Conservation (phyloP, 2,113 vertebrate species). For the Eretmochelys imbricata region DNA sequence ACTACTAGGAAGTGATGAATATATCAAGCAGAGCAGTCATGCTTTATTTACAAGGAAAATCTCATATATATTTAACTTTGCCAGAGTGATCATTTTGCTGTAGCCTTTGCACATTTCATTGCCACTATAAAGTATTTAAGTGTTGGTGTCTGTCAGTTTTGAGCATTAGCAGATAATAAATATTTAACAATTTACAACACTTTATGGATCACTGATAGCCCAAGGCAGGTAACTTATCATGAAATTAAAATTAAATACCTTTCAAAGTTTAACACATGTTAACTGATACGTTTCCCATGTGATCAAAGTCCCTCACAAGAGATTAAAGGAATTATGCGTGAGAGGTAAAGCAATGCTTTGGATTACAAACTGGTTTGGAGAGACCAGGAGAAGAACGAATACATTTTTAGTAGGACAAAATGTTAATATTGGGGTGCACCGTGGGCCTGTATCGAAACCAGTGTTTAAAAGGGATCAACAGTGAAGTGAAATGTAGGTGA, state of each 20-base stretch:
- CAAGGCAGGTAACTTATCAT: neutral
- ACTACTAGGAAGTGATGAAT: neutral
- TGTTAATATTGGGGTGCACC: neutral
- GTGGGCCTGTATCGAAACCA: rapidly evolving
- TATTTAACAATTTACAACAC: conserved; percentile 26
- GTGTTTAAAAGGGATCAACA: rapidly evolving
- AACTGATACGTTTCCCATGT: neutral
- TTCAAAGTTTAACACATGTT: neutral
- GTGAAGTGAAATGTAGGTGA: neutral
- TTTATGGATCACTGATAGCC: neutral
- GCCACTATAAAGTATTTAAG: neutral
- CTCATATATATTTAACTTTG: neutral
- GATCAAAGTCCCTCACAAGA: too few species aligned
- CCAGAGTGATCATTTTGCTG: neutral
- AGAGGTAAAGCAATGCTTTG: too few species aligned
- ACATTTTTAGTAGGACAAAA: neutral
- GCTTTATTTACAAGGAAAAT: neutral
- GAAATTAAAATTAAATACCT: neutral
- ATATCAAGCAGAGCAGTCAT: neutral
- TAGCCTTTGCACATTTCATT: neutral
- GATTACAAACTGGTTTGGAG: too few species aligned
- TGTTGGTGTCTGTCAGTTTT: neutral
- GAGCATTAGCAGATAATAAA: neutral
- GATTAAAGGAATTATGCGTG: too few species aligned
- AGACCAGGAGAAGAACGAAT: too few species aligned